These are phyloP conservation scores for Acrocephalus kingi DNA, from an alignment of 2,113 vertebrate species.

Conservation along the genomic window DNA sequence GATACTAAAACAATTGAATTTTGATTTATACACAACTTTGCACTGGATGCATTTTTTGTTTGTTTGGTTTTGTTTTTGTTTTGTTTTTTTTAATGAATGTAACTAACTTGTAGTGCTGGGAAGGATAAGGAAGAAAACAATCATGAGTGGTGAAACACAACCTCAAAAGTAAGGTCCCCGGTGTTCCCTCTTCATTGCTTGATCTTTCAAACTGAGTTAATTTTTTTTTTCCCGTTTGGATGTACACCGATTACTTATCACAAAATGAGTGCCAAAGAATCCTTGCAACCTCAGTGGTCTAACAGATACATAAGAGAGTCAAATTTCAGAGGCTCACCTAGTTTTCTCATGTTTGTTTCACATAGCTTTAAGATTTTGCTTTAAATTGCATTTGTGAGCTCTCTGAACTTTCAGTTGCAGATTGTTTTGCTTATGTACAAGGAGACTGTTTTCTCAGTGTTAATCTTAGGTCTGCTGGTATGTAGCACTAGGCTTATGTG, in stretches of 20 bases:
- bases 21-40: background rate
- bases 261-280: background rate
- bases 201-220: background rate
- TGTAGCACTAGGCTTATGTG: background rate
- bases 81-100: background rate
- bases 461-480: background rate
- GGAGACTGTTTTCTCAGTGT: background rate
- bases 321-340: background rate
- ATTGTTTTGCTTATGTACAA: background rate
- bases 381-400: background rate
- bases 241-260: background rate
- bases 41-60: background rate
- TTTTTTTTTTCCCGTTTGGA: background rate
- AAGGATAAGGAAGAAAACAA: background rate
- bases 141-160: background rate
- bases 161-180: background rate
- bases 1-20: constrained; percentile 30
- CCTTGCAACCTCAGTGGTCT: background rate
- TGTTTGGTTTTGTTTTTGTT: background rate
- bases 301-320: fast-evolving
- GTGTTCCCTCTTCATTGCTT: background rate
- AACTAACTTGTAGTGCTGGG: background rate
- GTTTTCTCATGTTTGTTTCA: background rate
- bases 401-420: background rate
- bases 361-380: background rate